Percentiles rank a stretch among this genome's conserved stretches.
These are phyloP conservation scores for Potamilus streckersoni DNA, from an alignment of 1,140 invertebrate species.

Conservation along the genomic window DNA sequence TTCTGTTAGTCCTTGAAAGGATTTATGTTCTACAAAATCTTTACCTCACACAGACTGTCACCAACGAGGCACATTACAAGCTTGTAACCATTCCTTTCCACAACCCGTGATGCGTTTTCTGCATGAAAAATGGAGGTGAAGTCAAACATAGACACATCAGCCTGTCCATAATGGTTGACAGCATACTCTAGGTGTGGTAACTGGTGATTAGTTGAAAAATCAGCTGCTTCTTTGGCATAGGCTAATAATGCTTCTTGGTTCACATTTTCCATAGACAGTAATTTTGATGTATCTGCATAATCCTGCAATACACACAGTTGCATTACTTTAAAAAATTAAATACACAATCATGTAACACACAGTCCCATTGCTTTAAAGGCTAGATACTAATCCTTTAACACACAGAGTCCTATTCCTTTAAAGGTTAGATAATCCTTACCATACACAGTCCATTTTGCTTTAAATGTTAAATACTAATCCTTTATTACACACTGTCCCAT, in stretches of 20 bases:
- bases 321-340: not conserved
- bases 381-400: no score
- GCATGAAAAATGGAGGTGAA: constrained; percentile 99
- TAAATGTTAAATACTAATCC: no score
- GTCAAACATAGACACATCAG: constrained; percentile 99
- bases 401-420: no score
- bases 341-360: not conserved
- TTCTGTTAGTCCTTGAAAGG: not conserved
- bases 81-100: constrained; percentile 82
- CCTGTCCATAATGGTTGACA: constrained; percentile 97
- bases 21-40: constrained; percentile 7
- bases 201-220: constrained; percentile 94
- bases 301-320: constrained; percentile 75
- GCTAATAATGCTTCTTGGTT: constrained; percentile 81
- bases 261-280: constrained; percentile 91
- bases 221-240: constrained; percentile 96
- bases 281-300: constrained; percentile 86
- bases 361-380: no score
- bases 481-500: no score
- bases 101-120: constrained; percentile 87
- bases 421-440: no score
- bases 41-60: constrained; percentile 92
- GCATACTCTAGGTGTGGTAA: constrained; percentile 94
- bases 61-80: constrained; percentile 92
- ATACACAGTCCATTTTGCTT: no score